These are phyloP conservation scores for Perizoma affinitatum DNA, from an alignment of 2,888 invertebrate species.

Conservation along the genomic window DNA sequence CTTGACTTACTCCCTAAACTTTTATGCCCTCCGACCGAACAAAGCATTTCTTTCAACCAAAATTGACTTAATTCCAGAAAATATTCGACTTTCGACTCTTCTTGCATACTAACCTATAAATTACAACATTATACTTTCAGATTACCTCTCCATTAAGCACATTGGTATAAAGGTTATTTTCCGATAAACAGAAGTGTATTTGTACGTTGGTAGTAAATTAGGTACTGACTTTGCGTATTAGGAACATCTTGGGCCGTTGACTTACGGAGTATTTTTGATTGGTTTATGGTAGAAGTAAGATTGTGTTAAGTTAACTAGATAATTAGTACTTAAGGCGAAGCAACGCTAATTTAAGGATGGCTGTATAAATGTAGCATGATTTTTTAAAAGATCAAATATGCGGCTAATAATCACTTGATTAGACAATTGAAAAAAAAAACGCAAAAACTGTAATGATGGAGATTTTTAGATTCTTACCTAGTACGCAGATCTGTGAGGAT, in stretches of 20 bases:
- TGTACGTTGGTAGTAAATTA: slow-evolving; percentile 23
- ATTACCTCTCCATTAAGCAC: background rate
- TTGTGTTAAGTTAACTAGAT: slow-evolving; percentile 43
- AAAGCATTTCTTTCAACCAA: slow-evolving; percentile 39
- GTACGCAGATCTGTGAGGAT: too few species aligned
- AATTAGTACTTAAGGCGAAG: slow-evolving; percentile 47
- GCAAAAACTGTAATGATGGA: too few species aligned
- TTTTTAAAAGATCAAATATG: background rate
- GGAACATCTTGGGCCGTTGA: background rate
- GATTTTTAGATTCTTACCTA: too few species aligned
- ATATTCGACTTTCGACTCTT: slow-evolving; percentile 45
- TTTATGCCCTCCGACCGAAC: slow-evolving; percentile 9
- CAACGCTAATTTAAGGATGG: slow-evolving; percentile 26
- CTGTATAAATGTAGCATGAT: slow-evolving; percentile 10
- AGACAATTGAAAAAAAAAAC: too few species aligned
- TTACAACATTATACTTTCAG: slow-evolving; percentile 31
- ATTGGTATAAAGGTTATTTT: slow-evolving; percentile 9
- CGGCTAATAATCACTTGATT: too few species aligned
- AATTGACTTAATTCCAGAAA: slow-evolving; percentile 51
- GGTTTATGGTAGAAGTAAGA: slow-evolving; percentile 1
- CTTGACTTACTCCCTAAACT: slow-evolving; percentile 10
- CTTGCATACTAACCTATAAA: slow-evolving; percentile 48
- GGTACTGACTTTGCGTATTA: slow-evolving; percentile 8
- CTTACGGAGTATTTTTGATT: slow-evolving; percentile 28
- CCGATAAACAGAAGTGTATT: background rate